Base-by-base conservation (phyloP, 2,888 invertebrate species). In the Liposcelis brunnea region DNA sequence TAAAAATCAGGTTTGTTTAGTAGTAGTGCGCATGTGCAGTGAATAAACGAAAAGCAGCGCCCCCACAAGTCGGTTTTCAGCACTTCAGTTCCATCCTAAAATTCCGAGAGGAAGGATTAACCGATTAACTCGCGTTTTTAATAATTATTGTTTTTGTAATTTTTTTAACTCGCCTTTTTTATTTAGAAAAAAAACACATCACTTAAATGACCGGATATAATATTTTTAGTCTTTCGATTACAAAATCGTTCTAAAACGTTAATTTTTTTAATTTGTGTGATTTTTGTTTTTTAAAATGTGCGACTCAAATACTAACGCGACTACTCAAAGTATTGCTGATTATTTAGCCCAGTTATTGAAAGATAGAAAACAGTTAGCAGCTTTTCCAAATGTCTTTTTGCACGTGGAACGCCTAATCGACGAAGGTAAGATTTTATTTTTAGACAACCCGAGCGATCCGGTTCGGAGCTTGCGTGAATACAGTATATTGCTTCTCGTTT, bases 321-420 rank as follows among this genome's bases (percentile, higher is more conserved):
- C 82, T 66, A 89, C 89, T 70, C 89, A 90, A 69, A 90, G 89
- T 74, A 87, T 90, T 74, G 93, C 97, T 71, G 97, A 98, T 75
- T 98, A 98, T 75, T 78, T 98, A 76, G 94, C 97, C 67, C 97
- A 98, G 75, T 80, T 98, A 73, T 79, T 98, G 67, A 98, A 98
- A 79, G 98, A 98, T 79, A 90, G 95, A 75, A 97, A 97, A 75
- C 95, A 97, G 75, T 78, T 98, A 67, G 91, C 93, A 63, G 95
- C 95, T 65, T 94, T 98, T 74, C 97, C 97, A 58, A 95, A 94
- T 77, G 90, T 97, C 68, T 98, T 98, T 75, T 82, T 91, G 72
- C 97, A 98, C 74, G 82, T 95, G 67, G 97, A 98, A 71, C 80
- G 97, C 67, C 82, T 98, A 61, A 76, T 98, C 65, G 98, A 98